phyloP scores from a whole-genome alignment of 2,113 vertebrate genomes.

The Recurvirostra avosetta region DNA sequence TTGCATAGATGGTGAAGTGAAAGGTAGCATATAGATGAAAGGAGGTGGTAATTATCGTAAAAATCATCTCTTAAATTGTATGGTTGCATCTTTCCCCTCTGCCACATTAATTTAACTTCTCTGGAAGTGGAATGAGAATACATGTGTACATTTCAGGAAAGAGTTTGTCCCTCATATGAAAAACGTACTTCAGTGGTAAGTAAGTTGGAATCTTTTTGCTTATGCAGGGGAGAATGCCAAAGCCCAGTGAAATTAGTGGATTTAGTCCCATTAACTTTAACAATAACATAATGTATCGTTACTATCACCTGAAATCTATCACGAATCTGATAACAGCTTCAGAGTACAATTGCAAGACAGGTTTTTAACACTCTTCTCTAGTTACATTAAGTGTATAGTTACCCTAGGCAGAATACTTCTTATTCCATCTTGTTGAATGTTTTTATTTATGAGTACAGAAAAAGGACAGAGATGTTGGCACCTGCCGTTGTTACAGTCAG shows the following conservation, averaged over 20 bases:
- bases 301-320: background rate
- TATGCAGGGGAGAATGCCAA: background rate
- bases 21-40: background rate
- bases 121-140: background rate
- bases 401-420: background rate
- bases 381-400: background rate
- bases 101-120: background rate
- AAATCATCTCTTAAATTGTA: background rate
- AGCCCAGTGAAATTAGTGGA: background rate
- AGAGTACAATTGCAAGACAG: background rate
- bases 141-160: accelerated
- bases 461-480: background rate
- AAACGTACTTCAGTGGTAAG: background rate
- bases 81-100: background rate
- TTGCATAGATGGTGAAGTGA: background rate
- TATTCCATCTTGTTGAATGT: background rate
- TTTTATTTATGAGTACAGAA: conserved; percentile 12
- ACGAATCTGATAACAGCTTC: background rate
- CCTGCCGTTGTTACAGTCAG: background rate
- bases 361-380: background rate
- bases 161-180: background rate
- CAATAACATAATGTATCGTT: background rate
- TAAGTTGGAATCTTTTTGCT: background rate
- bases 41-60: background rate
- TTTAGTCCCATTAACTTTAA: background rate